Conservation (phyloP, 2,113 vertebrate species). For the Hiodon tergisus region DNA sequence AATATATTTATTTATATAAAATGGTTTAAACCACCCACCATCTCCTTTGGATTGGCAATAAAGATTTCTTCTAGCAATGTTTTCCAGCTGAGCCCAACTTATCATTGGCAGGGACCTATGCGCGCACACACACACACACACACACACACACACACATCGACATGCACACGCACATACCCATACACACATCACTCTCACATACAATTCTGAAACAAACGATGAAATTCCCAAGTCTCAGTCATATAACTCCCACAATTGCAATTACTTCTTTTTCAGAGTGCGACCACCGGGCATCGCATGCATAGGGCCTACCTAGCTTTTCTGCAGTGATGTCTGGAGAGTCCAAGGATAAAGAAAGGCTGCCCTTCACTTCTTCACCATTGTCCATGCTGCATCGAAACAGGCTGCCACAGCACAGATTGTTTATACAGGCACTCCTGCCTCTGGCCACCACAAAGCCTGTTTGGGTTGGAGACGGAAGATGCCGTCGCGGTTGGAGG, state of each 20-base stretch:
- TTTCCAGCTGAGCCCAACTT: conserved; percentile 35
- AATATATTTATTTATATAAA: conserved; percentile 55
- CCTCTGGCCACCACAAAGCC: conserved; percentile 26
- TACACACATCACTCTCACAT: not conserved
- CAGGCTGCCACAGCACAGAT: not conserved
- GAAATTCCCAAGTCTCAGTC: not conserved
- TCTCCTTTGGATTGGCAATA: conserved; percentile 40
- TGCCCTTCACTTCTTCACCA: no score
- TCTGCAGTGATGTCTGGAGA: no score
- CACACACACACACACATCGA: not conserved
- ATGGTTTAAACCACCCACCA: conserved; percentile 37
- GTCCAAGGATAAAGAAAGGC: no score
- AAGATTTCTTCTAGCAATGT: conserved; percentile 35
- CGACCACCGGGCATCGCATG: no score
- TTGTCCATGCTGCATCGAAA: no score
- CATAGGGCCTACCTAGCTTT: no score
- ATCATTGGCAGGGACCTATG: conserved; percentile 32
- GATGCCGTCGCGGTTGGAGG: conserved; percentile 20
- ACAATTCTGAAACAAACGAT: not conserved
- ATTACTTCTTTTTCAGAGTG: no score
- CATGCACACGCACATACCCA: conserved; percentile 1
- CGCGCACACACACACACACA: not conserved
- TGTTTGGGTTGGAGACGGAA: conserved; percentile 38
- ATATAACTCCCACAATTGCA: not conserved
- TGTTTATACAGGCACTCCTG: conserved; percentile 26